Evolutionary conservation across 2,888 invertebrate genomes (phyloP), one percentile per base, ranked within the genome.

Genomic region (Heliconius charithonia): DNA sequence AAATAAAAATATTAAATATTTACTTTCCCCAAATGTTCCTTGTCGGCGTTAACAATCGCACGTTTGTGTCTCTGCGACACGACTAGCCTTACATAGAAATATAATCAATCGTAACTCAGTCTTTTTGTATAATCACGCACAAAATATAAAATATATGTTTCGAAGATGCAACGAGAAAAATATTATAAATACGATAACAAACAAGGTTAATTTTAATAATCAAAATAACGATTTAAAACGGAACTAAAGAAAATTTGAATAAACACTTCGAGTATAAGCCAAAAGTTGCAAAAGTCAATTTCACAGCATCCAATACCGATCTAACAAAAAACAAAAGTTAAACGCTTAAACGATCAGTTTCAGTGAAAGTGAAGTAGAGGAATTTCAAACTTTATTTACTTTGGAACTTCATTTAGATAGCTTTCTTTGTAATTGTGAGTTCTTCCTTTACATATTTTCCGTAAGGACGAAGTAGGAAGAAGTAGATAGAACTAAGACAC

Each of bases 291-390:
- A 69, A 69, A 69, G 41, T 41, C 41, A 69, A 69, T 41, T 69
- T 41, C 67, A 41, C 41, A 69, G 67, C 41, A 69, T 69, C 67
- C 67, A 69, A 69, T 69, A 41, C 16, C 16, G 25, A 69, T 69
- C 67, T 25, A 13, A 6, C 32, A 6, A 41, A 69, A 69, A 69
- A 69, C 29, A 29, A 66, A 69, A 69, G 41, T 25, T 25, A 13
- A 41, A 41, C 67, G 41, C 67, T 69, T 69, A 69, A 69, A 41
- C 67, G 67, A 69, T 41, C 41, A 69, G 7, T 41, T 69, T 25
- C 67, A n/a, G 67, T 41, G 41, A 69, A 41, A 25, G 41, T 12
- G 16, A 41, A 16, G 67, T 37, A 67, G 67, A 69, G 16, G 67
- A 69, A 25, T 41, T 69, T 69, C 25, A 69, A 69, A 41, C 41